phyloP scores from a whole-genome alignment of 2,888 invertebrate species.

The Coronaproctus castanopsis region DNA sequence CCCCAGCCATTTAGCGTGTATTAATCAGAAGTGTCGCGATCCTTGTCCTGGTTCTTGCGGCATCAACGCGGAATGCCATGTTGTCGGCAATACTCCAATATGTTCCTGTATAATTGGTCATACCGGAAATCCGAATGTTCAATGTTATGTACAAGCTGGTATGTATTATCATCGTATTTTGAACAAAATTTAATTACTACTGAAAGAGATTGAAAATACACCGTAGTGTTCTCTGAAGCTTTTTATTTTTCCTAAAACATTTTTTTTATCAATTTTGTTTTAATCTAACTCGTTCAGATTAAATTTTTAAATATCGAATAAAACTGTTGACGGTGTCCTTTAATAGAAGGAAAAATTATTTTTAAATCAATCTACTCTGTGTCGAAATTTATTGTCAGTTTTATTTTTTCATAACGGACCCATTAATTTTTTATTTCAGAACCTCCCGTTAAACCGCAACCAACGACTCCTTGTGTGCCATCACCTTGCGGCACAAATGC shows the following conservation, averaged over 20 bases:
- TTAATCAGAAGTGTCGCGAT: constrained; percentile 28
- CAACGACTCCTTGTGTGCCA: constrained; percentile 29
- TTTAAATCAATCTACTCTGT: too few relatives aligned
- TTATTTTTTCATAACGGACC: too few relatives aligned
- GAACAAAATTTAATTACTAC: neutral
- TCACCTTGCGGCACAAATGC: constrained; percentile 33
- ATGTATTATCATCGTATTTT: neutral
- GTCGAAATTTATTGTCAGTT: too few relatives aligned
- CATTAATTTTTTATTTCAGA: constrained; percentile 10
- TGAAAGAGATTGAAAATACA: too few relatives aligned
- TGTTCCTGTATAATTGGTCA: constrained; percentile 28
- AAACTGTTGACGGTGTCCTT: too few relatives aligned
- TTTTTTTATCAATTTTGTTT: too few relatives aligned
- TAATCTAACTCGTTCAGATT: too few relatives aligned
- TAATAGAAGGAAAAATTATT: too few relatives aligned
- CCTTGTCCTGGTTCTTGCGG: constrained; percentile 27
- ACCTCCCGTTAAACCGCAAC: constrained; percentile 13
- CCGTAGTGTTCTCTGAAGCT: too few relatives aligned
- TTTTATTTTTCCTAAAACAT: too few relatives aligned
- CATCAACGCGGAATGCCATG: constrained; percentile 27
- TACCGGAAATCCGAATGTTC: constrained; percentile 24
- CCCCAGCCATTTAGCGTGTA: constrained; percentile 37
- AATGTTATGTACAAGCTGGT: constrained; percentile 17
- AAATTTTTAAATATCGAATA: too few relatives aligned
- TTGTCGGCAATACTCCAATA: constrained; percentile 30